Evolutionary conservation across 2,113 vertebrate genomes (phyloP).

Genomic region (Alosa alosa): DNA sequence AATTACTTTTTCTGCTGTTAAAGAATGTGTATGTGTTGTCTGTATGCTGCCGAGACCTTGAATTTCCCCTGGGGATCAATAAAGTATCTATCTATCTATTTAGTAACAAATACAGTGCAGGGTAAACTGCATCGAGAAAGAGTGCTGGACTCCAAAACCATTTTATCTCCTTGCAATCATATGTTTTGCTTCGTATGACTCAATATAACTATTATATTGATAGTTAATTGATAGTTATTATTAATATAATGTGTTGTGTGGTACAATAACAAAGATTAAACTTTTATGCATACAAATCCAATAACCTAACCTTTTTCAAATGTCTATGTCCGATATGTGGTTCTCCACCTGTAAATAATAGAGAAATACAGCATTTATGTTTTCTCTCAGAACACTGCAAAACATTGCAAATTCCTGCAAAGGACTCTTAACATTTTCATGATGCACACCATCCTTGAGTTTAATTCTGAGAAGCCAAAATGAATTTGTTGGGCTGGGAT

Average conservation of each 20-base stretch:
- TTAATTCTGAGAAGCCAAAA: neutral
- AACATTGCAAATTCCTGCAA: neutral
- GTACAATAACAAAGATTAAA: too few species aligned
- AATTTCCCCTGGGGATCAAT: too few species aligned
- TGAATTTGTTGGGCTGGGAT: neutral
- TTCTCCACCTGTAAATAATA: constrained; percentile 64
- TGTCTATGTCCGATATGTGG: constrained; percentile 72
- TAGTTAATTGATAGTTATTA: too few species aligned
- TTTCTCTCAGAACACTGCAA: neutral
- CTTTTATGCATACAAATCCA: neutral
- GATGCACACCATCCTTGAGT: neutral
- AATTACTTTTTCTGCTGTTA: too few species aligned
- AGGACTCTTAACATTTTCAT: neutral
- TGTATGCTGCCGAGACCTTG: too few species aligned
- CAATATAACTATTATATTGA: too few species aligned
- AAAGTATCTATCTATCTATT: too few species aligned
- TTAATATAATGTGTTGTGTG: too few species aligned
- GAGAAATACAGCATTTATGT: neutral
- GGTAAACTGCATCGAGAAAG: constrained; percentile 31
- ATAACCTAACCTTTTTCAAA: constrained; percentile 64
- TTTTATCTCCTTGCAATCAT: too few species aligned
- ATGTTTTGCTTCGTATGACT: too few species aligned
- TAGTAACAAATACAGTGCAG: constrained; percentile 31
- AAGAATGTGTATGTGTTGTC: too few species aligned
- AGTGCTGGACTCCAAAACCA: too few species aligned